Conservation (phyloP, 35 echinoderm and acorn worm species). For the Apostichopus californicus region DNA sequence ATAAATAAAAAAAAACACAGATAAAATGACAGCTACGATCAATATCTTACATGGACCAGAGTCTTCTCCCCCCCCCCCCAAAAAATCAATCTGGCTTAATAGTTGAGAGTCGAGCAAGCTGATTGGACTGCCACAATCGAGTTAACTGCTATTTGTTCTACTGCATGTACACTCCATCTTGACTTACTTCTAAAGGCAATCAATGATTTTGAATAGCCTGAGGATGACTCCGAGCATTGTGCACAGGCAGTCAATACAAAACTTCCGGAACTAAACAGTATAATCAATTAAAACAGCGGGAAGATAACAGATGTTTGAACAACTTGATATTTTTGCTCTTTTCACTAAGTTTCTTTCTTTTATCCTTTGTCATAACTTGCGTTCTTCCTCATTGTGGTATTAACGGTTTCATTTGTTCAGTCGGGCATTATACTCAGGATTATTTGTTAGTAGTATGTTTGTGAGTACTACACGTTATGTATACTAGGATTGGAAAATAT, state of each 20-base stretch:
- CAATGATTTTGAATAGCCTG: background rate
- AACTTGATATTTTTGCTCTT: background rate
- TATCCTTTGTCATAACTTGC: no score
- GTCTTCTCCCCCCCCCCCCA: no score
- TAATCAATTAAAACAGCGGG: background rate
- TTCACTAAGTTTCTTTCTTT: no score
- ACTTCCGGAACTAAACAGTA: background rate
- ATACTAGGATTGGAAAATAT: no score
- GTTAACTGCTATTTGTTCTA: background rate
- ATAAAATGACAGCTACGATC: background rate
- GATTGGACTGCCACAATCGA: background rate
- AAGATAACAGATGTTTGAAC: background rate
- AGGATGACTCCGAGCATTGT: background rate
- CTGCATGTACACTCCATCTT: background rate
- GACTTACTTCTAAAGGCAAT: background rate
- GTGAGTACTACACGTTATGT: no score
- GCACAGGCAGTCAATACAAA: background rate
- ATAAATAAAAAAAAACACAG: background rate
- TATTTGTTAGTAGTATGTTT: no score
- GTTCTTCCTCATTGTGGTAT: no score
- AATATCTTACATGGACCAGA: background rate
- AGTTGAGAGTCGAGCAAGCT: background rate
- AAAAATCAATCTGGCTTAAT: background rate
- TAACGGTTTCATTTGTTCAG: no score
- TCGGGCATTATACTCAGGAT: no score